phyloP scores from a whole-genome alignment of 2,797 vertebrate genomes.

The Ataeniobius toweri region DNA sequence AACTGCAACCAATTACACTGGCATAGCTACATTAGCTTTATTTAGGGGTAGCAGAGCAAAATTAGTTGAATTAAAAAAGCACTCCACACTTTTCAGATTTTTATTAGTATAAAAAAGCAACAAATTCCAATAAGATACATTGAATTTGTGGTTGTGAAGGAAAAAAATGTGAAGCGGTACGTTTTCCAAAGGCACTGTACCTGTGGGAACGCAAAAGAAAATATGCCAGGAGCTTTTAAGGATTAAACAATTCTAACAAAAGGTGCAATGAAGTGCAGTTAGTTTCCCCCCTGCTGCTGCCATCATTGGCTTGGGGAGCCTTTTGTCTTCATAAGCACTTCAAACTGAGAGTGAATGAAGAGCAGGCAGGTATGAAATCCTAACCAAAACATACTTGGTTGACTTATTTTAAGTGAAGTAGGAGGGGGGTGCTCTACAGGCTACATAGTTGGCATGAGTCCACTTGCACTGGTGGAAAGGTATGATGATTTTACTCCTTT shows the following conservation, averaged over 20 bases:
- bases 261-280: conserved; percentile 38
- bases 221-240: conserved; percentile 13
- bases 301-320: background rate
- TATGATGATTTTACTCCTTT: conserved; percentile 55
- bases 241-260: conserved; percentile 45
- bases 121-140: background rate
- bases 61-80: background rate
- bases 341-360: conserved; percentile 63
- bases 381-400: conserved; percentile 74
- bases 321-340: conserved; percentile 56
- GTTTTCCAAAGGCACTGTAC: background rate
- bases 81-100: background rate
- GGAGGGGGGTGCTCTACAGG: conserved; percentile 48
- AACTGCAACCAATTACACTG: background rate
- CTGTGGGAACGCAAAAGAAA: conserved; percentile 26
- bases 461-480: conserved; percentile 65
- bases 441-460: conserved; percentile 69
- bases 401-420: conserved; percentile 66
- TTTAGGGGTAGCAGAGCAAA: background rate
- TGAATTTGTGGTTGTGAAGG: background rate
- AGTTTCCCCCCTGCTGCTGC: conserved; percentile 21
- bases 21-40: background rate
- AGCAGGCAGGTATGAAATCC: conserved; percentile 64
- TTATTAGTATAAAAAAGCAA: background rate
- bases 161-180: background rate